These are phyloP conservation scores for Penaeus japonicus DNA, from an alignment of 1,140 invertebrate genomes.

Conservation along the genomic window DNA sequence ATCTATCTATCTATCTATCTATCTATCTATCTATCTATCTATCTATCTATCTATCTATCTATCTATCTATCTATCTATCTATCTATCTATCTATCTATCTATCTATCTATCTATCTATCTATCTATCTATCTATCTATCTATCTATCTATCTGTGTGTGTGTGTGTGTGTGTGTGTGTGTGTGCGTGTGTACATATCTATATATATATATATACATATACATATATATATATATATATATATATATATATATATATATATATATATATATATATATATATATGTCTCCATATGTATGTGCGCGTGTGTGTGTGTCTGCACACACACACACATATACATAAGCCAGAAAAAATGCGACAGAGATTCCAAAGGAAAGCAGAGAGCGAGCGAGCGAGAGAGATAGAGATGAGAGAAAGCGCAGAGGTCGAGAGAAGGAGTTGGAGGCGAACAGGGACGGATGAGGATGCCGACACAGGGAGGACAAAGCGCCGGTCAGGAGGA, in stretches of 20 bases:
- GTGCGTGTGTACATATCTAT: no score
- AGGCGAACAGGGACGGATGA: not conserved
- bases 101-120: not conserved
- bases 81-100: not conserved
- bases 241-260: no score
- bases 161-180: not conserved
- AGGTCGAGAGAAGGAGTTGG: conserved; percentile 20
- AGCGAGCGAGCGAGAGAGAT: conserved; percentile 16
- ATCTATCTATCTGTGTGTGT: not conserved
- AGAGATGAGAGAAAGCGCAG: not conserved
- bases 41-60: not conserved
- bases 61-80: not conserved
- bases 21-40: not conserved
- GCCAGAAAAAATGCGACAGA: no score
- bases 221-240: no score
- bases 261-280: no score
- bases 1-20: no score
- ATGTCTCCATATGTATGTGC: no score
- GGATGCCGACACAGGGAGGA: conserved; percentile 48
- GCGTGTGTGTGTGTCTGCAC: no score
- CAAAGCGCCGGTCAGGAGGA: conserved; percentile 50
- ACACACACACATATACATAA: no score
- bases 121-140: not conserved
- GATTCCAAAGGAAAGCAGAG: not conserved
- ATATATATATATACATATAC: no score